Percentiles rank a stretch among this genome's conserved stretches.
Evolutionary conservation across 2,113 vertebrate species (phyloP).

Genomic region (Myanophis thanlyinensis): DNA sequence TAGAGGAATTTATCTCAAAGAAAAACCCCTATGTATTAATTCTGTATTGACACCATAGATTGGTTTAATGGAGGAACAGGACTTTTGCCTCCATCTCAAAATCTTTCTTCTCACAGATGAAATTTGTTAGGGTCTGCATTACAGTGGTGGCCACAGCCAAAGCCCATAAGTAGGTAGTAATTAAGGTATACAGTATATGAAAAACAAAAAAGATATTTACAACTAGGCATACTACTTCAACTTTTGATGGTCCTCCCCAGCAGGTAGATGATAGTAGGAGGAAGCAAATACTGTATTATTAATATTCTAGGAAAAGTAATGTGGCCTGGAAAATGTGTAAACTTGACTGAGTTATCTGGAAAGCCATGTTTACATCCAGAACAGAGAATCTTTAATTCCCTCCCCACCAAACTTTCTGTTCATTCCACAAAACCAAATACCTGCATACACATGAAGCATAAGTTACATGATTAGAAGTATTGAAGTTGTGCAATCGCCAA

Average conservation of each 20-base stretch:
- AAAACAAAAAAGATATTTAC: not conserved
- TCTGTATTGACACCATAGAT: not conserved
- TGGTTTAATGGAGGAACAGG: not conserved
- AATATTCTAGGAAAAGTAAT: not conserved
- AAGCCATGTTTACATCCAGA: not conserved
- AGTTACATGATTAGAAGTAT: not conserved
- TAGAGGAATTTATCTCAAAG: not conserved
- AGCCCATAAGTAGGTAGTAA: not conserved
- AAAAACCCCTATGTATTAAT: not conserved
- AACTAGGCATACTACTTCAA: not conserved
- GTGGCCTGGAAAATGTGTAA: too few relatives aligned
- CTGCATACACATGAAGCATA: not conserved
- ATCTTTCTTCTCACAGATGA: not conserved
- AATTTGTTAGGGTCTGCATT: not conserved
- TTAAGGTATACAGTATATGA: not conserved
- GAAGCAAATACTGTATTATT: not conserved
- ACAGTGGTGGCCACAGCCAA: not conserved
- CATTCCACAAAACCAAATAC: accelerated
- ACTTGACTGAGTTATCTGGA: not conserved
- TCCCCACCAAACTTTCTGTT: too few relatives aligned
- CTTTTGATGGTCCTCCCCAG: not conserved
- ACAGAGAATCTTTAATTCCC: too few relatives aligned
- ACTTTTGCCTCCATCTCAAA: not conserved
- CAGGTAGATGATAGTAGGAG: not conserved
- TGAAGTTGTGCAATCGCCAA: not conserved